Evolutionary conservation across 2,113 vertebrate species (phyloP), one percentile per base, ranked within the genome.

Genomic region (Coracopsis vasa): DNA sequence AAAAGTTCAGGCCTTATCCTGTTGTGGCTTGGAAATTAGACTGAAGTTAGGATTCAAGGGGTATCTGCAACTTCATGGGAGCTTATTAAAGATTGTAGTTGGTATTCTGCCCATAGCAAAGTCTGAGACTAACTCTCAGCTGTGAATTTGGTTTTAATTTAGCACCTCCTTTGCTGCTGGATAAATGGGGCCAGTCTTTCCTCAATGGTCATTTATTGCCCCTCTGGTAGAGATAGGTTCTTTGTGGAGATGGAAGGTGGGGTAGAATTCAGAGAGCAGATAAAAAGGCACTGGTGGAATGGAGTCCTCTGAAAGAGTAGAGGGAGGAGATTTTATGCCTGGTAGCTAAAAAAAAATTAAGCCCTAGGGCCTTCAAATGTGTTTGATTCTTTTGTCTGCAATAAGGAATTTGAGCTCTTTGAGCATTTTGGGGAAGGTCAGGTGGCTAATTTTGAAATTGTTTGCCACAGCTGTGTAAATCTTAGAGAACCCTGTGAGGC

Each of bases 381-480:
- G 16, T 91, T 95, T 91, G 80, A 81, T 85, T 90, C 81, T 88
- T 95, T 86, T 88, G 41, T 91, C 81, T 85, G n/a, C 58, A 87
- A 44, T 66, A 72, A 73, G 84, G 67, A 95, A 96, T 91, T 64
- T 28, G 56, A 91, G 48, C 80, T 81, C 47, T 90, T 91, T 85
- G 70, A 89, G 80, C 4, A 7, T 79, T 95, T 94, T 60, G 74
- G 35, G 61, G 84, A 85, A 95, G 94, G 92, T 91, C 81, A 45
- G 66, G 84, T 96, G 84, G 61, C 86, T 92, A 85, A 91, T 90
- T 91, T 90, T 95, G 71, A 91, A 90, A 67, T 64, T 60, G 70
- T 82, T 85, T 92, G 58, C 78, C 92, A 80, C 90, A 97, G 90
- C 90, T 93, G 85, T 96, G 85, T 97, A 94, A 95, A 95, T 93